Evolutionary conservation across 2,113 vertebrate species (phyloP).

Genomic region (Choloepus hoffmanni): DNA sequence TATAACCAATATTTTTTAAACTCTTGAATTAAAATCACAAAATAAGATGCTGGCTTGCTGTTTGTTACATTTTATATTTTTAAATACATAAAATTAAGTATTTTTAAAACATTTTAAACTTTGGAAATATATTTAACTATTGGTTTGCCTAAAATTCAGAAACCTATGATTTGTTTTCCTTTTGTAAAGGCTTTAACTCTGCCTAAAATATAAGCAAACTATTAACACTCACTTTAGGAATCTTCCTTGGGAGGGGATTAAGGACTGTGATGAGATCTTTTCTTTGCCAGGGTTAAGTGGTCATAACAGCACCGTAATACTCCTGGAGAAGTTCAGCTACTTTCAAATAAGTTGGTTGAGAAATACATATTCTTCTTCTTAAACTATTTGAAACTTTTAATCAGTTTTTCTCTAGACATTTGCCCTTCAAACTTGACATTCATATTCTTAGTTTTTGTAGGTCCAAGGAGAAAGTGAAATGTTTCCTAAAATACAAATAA

Average conservation of each 20-base stretch:
- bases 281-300: not conserved
- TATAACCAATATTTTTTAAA: not conserved
- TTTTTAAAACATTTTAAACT: not conserved
- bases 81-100: not conserved
- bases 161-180: not conserved
- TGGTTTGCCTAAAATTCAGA: not conserved
- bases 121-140: not conserved
- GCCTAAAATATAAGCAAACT: not conserved
- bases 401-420: slow-evolving; percentile 38
- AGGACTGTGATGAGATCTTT: not conserved
- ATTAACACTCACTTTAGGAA: not conserved
- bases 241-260: not conserved
- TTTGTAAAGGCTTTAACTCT: not conserved
- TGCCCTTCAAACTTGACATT: slow-evolving; percentile 61
- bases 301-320: not conserved
- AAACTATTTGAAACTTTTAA: slow-evolving; percentile 44
- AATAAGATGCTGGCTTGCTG: not conserved
- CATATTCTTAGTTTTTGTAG: slow-evolving; percentile 74
- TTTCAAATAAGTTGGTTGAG: slow-evolving; percentile 44
- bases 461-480: slow-evolving; percentile 69
- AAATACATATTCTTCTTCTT: slow-evolving; percentile 43
- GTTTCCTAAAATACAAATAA: slow-evolving; percentile 76
- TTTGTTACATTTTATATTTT: not conserved
- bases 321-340: slow-evolving; percentile 42
- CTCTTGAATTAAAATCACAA: not conserved